These are phyloP conservation scores for Synanceia verrucosa DNA, from an alignment of 2,797 vertebrate species.

Conservation along the genomic window DNA sequence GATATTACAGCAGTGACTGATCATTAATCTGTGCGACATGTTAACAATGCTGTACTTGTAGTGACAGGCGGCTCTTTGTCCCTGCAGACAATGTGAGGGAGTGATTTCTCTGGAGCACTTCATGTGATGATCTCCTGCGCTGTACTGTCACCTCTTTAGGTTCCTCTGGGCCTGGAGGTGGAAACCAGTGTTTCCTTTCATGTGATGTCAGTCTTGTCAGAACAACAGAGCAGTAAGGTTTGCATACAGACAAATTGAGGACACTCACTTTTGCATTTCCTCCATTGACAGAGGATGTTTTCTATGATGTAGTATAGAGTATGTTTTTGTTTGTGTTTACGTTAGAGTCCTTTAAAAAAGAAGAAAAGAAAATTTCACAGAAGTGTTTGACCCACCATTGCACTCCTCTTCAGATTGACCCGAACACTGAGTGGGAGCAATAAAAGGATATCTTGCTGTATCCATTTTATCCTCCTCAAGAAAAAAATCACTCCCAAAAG, in stretches of 20 bases:
- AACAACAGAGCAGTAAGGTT: constrained; percentile 1
- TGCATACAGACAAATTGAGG: constrained; percentile 33
- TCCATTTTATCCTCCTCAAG: constrained; percentile 29
- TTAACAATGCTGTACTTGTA: constrained; percentile 44
- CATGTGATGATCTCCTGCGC: constrained; percentile 22
- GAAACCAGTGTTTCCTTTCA: constrained; percentile 24
- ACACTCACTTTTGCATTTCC: constrained; percentile 2
- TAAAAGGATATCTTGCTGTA: constrained; percentile 19
- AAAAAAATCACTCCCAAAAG: constrained; percentile 29
- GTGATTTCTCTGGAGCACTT: constrained; percentile 38
- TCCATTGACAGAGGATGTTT: constrained; percentile 25
- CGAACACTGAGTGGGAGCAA: constrained; percentile 40
- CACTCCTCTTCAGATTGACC: constrained; percentile 12
- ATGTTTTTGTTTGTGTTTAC: background rate
- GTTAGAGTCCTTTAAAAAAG: background rate
- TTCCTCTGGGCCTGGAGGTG: constrained; percentile 12
- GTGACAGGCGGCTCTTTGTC: constrained; percentile 44
- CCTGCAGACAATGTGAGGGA: constrained; percentile 17
- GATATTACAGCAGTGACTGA: constrained; percentile 37
- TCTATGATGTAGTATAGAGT: background rate
- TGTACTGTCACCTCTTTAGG: constrained; percentile 11
- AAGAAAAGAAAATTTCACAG: constrained; percentile 13
- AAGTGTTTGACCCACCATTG: constrained; percentile 24
- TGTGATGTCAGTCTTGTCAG: constrained; percentile 13
- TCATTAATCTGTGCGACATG: constrained; percentile 53